These are phyloP conservation scores for Porites cylindrica DNA, from an alignment of 92 coral and sea anemone species.

Conservation along the genomic window DNA sequence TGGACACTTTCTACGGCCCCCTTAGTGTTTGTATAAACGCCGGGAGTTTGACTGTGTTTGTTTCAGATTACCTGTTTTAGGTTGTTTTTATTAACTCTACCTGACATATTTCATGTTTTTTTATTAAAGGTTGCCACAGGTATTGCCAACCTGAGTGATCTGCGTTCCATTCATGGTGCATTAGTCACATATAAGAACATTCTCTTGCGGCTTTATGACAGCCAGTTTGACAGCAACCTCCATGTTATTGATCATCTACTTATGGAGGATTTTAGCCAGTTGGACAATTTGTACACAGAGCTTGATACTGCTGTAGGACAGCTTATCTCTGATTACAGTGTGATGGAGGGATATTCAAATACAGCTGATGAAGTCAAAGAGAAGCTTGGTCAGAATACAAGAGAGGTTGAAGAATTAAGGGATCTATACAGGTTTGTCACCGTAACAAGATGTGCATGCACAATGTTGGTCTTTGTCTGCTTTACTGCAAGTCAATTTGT, in stretches of 20 bases:
- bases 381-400: slow-evolving; percentile 64
- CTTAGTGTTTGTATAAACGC: fast-evolving
- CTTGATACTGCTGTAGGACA: slow-evolving; percentile 84
- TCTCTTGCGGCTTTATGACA: slow-evolving; percentile 24
- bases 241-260: slow-evolving; percentile 50
- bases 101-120: no score
- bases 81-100: no score
- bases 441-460: neutral
- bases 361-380: slow-evolving; percentile 78
- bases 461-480: no score
- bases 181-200: slow-evolving; percentile 72
- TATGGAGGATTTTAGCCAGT: slow-evolving; percentile 62
- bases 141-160: slow-evolving; percentile 82
- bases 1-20: no score
- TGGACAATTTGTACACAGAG: slow-evolving; percentile 56
- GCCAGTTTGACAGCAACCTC: slow-evolving; percentile 13
- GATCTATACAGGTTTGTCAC: slow-evolving; percentile 67
- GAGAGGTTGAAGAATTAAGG: slow-evolving; percentile 59
- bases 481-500: no score
- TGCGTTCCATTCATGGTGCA: slow-evolving; percentile 73
- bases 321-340: slow-evolving; percentile 75
- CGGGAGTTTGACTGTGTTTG: no score
- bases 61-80: no score
- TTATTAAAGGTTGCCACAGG: slow-evolving; percentile 76
- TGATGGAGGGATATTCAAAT: slow-evolving; percentile 90